Evolutionary conservation across 2,797 vertebrate species (phyloP).

Genomic region (Notamacropus eugenii): DNA sequence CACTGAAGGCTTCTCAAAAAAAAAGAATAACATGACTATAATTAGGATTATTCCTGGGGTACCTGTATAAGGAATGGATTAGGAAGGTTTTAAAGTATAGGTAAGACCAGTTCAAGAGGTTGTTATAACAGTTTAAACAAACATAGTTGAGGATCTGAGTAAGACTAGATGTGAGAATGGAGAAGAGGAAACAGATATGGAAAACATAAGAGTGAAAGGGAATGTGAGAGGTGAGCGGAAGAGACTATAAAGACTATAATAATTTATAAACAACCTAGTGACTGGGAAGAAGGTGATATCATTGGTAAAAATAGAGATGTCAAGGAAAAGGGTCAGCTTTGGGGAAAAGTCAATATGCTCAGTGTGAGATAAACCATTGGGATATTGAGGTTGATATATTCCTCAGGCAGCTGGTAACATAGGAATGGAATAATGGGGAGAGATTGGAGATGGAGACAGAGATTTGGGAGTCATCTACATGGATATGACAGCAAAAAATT

Average conservation of each 20-base stretch:
- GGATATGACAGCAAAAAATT: neutral
- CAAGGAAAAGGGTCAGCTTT: neutral
- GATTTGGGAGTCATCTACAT: neutral
- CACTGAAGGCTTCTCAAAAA: neutral
- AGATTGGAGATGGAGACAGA: neutral
- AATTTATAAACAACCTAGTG: neutral
- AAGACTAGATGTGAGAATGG: neutral
- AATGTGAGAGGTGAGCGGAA: neutral
- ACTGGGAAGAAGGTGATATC: neutral
- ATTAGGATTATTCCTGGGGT: neutral
- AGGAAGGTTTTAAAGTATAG: neutral
- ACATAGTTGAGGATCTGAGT: neutral
- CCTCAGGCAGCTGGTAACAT: neutral
- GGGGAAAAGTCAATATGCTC: neutral
- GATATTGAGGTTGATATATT: neutral
- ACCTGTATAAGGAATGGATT: neutral
- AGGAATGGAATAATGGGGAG: neutral
- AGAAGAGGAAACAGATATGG: neutral
- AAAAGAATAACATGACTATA: neutral
- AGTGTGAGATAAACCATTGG: neutral
- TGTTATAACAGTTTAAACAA: neutral
- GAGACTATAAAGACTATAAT: no score
- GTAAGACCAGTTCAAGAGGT: neutral
- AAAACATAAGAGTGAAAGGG: neutral
- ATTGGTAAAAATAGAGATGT: neutral